Conservation (phyloP, 2,113 vertebrate genomes). For the Peromyscus leucopus region DNA sequence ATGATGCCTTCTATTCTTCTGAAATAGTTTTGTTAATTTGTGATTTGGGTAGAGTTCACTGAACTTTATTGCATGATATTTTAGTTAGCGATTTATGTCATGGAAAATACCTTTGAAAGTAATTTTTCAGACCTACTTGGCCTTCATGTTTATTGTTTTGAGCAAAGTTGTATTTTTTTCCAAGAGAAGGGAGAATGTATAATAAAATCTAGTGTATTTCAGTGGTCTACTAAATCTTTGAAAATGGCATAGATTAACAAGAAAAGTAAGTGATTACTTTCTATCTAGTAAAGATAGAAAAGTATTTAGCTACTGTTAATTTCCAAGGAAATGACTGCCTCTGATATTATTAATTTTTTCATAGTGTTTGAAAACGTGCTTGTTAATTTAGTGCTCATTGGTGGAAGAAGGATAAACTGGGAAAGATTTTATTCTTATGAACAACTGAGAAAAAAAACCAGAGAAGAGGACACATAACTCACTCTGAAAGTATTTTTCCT, state of each 20-base stretch:
- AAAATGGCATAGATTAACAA: slow-evolving; percentile 18
- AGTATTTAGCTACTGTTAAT: slow-evolving; percentile 44
- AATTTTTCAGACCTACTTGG: slow-evolving; percentile 25
- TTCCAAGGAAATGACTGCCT: slow-evolving; percentile 7
- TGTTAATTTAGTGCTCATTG: background rate
- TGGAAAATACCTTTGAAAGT: slow-evolving; percentile 9
- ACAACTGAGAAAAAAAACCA: slow-evolving; percentile 40
- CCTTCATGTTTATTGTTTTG: slow-evolving; percentile 31
- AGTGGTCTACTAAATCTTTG: slow-evolving; percentile 57
- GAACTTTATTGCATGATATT: background rate
- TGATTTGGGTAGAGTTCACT: background rate
- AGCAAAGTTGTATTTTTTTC: slow-evolving; percentile 55
- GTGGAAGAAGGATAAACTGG: background rate
- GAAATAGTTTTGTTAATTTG: slow-evolving; percentile 8
- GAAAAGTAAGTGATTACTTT: slow-evolving; percentile 51
- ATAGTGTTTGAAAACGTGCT: slow-evolving; percentile 21
- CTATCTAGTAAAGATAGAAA: slow-evolving; percentile 51
- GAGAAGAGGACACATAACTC: slow-evolving; percentile 81
- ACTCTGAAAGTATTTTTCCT: slow-evolving; percentile 39
- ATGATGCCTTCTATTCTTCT: background rate
- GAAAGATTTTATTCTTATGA: slow-evolving; percentile 34
- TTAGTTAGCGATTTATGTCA: slow-evolving; percentile 1
- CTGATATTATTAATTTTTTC: background rate
- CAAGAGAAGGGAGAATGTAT: background rate
- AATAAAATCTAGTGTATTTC: background rate